Evolutionary conservation across 2,113 vertebrate genomes (phyloP), one percentile per base, ranked within the genome.

Genomic region (Alectura lathami): DNA sequence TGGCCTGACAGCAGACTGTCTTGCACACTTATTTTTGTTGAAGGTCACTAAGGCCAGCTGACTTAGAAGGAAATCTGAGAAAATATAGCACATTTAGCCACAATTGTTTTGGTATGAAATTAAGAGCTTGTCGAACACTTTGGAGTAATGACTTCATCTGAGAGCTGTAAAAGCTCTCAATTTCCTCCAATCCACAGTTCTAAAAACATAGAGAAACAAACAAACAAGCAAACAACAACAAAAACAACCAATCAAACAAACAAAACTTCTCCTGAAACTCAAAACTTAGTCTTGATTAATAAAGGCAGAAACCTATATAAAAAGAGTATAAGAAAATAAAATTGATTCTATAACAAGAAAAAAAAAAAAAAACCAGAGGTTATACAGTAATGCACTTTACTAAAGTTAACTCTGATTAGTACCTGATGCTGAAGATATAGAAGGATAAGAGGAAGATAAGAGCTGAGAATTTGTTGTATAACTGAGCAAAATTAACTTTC

Each of bases 401-500:
- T 13, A 73, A 86, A 93, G 16, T 62, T 83, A 70, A 42, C 42
- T 86, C 48, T 1, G n/a, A n/a, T n/a, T n/a, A n/a, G 1, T 67
- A 42, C 76, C 81, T 72, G 53, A 79, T 84, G 36, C 40, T 84
- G n/a, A 43, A 70, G 48, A 13, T 64, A 43, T 1, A 91, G 34
- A 91, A 94, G 83, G 38, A 60, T 68, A 80, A 60, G 23, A 85
- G n/a, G 32, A 40, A 45, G 26, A 54, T 74, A 83, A 50, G 27
- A 93, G 24, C 13, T 43, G 38, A 80, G 59, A 51, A 18, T 74
- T 50, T 66, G 36, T 53, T 82, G 11, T 89, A 43, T 70, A 91
- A 83, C 75, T 42, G 47, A 86, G 54, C 23, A 87, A 95, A 94
- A 94, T 81, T 67, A 56, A 56, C 56, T 96, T 91, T 56, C 18